Evolutionary conservation across 2,888 invertebrate genomes (phyloP).

Genomic region (Tiliacea citrago): DNA sequence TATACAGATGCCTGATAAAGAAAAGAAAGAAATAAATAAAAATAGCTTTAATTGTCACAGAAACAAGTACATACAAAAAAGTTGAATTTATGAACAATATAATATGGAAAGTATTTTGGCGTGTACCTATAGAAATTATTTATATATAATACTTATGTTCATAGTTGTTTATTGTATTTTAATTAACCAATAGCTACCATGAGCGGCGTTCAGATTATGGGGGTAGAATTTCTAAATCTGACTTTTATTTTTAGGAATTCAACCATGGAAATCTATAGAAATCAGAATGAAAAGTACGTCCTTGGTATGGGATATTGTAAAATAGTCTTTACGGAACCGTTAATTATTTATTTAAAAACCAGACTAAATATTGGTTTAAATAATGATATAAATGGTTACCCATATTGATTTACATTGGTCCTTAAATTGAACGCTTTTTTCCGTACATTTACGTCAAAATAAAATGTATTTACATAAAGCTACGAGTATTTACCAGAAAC

Average conservation of each 20-base stretch:
- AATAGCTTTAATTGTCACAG: background rate
- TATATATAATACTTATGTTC: background rate
- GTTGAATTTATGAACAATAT: background rate
- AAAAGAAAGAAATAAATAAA: background rate
- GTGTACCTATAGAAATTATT: background rate
- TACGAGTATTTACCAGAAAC: slow-evolving; percentile 24
- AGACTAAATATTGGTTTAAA: background rate
- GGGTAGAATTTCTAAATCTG: background rate
- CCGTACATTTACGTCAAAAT: slow-evolving; percentile 20
- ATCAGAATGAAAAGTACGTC: background rate
- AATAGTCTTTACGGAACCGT: background rate
- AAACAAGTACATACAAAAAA: background rate
- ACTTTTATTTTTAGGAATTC: background rate
- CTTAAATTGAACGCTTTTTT: background rate
- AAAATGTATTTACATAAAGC: slow-evolving; percentile 30
- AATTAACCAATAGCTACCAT: background rate
- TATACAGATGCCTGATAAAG: background rate
- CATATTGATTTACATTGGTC: background rate
- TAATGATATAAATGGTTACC: background rate
- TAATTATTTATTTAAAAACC: background rate
- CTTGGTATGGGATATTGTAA: slow-evolving; percentile 18
- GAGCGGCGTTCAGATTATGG: background rate
- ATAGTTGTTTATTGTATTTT: background rate
- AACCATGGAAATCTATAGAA: background rate
- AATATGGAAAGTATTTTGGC: background rate